phyloP scores from a whole-genome alignment of 2,797 vertebrate genomes.

The Otolemur crassicaudatus region DNA sequence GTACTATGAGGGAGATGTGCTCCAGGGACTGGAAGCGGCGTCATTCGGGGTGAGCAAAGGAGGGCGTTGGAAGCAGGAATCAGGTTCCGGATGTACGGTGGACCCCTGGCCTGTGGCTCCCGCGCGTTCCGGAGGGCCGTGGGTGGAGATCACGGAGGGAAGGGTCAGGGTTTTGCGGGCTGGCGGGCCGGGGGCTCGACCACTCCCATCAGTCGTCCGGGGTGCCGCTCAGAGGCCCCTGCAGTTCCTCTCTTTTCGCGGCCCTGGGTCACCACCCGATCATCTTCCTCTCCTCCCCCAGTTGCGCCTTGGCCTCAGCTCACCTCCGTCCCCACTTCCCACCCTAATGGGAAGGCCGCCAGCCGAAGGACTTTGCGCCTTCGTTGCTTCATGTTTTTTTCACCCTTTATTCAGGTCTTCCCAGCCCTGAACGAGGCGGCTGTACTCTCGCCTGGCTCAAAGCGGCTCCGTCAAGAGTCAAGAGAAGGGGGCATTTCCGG shows the following conservation, averaged over 20 bases:
- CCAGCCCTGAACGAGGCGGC: background rate
- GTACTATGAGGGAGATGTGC: background rate
- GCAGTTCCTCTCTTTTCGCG: background rate
- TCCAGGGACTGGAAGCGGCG: background rate
- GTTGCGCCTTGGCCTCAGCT: background rate
- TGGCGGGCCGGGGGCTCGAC: rapidly evolving
- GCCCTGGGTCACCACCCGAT: rapidly evolving
- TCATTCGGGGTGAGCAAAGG: background rate
- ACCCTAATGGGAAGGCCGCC: background rate
- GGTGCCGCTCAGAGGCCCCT: rapidly evolving
- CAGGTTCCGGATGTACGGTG: background rate
- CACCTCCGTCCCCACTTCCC: background rate
- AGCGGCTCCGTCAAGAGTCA: background rate
- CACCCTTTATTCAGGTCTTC: background rate
- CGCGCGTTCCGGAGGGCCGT: background rate
- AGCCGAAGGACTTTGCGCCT: background rate
- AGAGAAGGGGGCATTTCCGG: background rate
- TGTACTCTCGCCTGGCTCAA: background rate
- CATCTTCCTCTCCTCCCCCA: rapidly evolving
- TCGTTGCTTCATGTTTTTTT: background rate
- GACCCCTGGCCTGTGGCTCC: background rate
- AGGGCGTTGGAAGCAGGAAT: background rate
- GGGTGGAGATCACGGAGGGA: background rate
- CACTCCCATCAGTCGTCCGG: rapidly evolving
- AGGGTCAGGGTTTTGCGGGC: background rate